Evolutionary conservation across 1,140 invertebrate species (phyloP), one percentile per base, ranked within the genome.

Genomic region (Bemisia tabaci): DNA sequence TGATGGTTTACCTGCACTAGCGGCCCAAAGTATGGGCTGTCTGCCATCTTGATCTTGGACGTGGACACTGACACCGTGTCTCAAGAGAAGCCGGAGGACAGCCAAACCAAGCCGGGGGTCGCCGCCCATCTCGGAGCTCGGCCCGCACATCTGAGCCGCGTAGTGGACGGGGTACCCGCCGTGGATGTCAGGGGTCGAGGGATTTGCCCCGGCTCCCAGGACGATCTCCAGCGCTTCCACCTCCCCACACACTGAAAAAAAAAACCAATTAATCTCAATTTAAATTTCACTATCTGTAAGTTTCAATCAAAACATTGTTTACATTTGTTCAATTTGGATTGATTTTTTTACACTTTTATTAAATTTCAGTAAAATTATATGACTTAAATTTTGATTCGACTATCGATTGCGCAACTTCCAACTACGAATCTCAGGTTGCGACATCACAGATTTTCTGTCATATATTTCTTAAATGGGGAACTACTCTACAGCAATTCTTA

Each of bases 151-250:
- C 77, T 97, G 95, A 22, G 95, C 94, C 0, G 95, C 95, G 79
- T 98, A 99, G 77, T 99, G 96, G 24, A 98, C 79, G 0, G 96
- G 94, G 73, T 90, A 94, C 12, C 95, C 96, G 2, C 92, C 91
- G 74, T 97, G 93, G 66, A 93, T 87, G 77, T 98, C 96, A 0
- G 92, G 86, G 0, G 88, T 89, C 0, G 89, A 88, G 17, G 92
- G 83, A 69, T 88, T 84, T 0, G 92, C 94, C 2, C 92, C 92
- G 0, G 88, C 85, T 1, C 87, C 85, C 63, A 97, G 77, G 5
- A 98, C 85, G 0, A 94, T 81, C 5, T 94, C 85, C 66, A 97
- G 79, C 68, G 87, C 90, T 70, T 93, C 92, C 25, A 91, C 84
- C 76, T 95, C 92, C 0, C 92, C 92, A 74, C 93, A 95, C 24